Conservation (phyloP, 2,113 vertebrate genomes). For the Oreotrochilus melanogaster region DNA sequence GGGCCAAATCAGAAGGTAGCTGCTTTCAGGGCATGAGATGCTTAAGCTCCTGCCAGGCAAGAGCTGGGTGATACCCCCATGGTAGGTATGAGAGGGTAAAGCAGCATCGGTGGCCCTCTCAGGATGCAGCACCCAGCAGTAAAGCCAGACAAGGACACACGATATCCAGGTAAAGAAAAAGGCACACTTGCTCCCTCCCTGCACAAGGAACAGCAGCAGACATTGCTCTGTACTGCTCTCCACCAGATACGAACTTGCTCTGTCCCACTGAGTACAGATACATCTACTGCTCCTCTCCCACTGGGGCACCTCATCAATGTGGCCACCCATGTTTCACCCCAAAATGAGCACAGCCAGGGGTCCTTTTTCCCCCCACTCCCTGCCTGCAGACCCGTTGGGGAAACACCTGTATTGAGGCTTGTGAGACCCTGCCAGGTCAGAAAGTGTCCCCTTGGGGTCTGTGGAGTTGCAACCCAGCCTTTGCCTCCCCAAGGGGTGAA, state of each 20-base stretch:
- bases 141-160: not conserved
- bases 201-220: not conserved
- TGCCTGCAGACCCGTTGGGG: not conserved
- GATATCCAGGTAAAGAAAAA: not conserved
- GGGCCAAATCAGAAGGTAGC: not conserved
- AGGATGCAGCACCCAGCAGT: not conserved
- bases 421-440: not conserved
- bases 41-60: not conserved
- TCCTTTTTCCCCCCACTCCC: too few relatives aligned
- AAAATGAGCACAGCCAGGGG: not conserved
- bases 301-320: not conserved
- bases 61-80: not conserved
- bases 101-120: not conserved
- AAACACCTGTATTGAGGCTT: not conserved
- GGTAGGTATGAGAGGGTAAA: not conserved
- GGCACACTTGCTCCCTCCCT: not conserved
- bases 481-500: not conserved
- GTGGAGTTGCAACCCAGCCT: not conserved
- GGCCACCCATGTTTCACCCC: not conserved
- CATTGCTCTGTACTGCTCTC: not conserved
- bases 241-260: not conserved
- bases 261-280: fast-evolving
- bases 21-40: not conserved
- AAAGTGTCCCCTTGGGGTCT: not conserved
- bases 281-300: not conserved